phyloP scores from a whole-genome alignment of 2,113 vertebrate species.

The Mugil cephalus region DNA sequence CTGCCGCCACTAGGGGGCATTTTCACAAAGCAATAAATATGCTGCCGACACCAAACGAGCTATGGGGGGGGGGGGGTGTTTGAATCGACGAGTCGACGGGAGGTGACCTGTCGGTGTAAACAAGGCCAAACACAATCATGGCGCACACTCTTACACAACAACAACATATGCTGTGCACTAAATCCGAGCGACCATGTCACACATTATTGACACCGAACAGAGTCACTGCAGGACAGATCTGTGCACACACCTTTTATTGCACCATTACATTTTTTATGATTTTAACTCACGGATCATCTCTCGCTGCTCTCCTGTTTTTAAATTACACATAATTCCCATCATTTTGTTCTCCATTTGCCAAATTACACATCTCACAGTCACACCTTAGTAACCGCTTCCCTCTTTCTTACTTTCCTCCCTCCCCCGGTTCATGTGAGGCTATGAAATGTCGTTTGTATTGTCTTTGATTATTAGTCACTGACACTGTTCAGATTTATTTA shows the following conservation, averaged over 20 bases:
- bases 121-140: too few species aligned
- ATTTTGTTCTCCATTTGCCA: constrained; percentile 40
- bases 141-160: too few species aligned
- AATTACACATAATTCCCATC: constrained; percentile 34
- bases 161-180: too few species aligned
- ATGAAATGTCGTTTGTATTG: constrained; percentile 2
- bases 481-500: neutral
- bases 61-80: too few species aligned
- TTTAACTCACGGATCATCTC: neutral
- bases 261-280: neutral
- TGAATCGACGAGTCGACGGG: too few species aligned
- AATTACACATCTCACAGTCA: constrained; percentile 32
- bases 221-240: too few species aligned
- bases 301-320: neutral
- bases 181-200: too few species aligned
- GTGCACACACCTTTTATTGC: neutral
- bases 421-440: neutral
- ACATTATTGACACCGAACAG: too few species aligned
- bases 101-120: too few species aligned
- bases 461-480: neutral
- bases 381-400: constrained; percentile 32
- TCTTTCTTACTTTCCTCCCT: constrained; percentile 15
- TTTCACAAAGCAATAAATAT: too few species aligned
- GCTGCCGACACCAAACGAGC: too few species aligned
- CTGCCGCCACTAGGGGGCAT: too few species aligned